Percentiles rank a stretch among this genome's conserved stretches.
These are phyloP conservation scores for Micromesistius poutassou DNA, from an alignment of 2,797 vertebrate genomes.

Conservation along the genomic window DNA sequence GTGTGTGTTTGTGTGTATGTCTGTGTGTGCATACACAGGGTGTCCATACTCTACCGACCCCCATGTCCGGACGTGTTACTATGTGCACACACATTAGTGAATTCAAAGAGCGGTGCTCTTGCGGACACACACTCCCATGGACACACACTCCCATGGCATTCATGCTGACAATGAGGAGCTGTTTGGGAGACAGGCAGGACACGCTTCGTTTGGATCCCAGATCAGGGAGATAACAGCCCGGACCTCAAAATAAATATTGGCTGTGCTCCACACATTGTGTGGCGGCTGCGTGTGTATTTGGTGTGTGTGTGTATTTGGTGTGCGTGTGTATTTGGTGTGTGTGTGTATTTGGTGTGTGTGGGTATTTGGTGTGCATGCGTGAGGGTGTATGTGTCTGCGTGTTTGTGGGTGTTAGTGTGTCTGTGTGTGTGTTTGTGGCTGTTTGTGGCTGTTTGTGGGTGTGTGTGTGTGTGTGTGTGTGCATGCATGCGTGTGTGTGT, in stretches of 20 bases:
- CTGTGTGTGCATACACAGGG: no score
- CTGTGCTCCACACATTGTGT: conserved; percentile 46
- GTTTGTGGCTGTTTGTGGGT: neutral
- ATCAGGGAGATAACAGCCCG: neutral
- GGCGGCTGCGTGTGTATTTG: neutral
- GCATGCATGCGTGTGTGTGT: neutral
- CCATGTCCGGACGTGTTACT: no score
- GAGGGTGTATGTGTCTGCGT: conserved; percentile 30
- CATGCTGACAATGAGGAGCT: no score
- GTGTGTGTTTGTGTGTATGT: no score
- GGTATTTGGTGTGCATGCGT: neutral
- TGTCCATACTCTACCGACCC: no score
- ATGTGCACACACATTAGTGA: no score
- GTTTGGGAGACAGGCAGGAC: neutral
- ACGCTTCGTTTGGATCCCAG: neutral
- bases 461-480: conserved; percentile 25
- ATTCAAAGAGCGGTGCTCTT: no score
- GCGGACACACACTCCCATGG: no score
- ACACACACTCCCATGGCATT: no score
- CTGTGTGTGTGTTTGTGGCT: conserved; percentile 31
- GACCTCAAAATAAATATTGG: conserved; percentile 38
- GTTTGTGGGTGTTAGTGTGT: no score
- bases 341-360: neutral
- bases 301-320: conserved; percentile 34
- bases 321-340: conserved; percentile 33